phyloP scores from a whole-genome alignment of 2,797 vertebrate species.

The Pipistrellus kuhlii region DNA sequence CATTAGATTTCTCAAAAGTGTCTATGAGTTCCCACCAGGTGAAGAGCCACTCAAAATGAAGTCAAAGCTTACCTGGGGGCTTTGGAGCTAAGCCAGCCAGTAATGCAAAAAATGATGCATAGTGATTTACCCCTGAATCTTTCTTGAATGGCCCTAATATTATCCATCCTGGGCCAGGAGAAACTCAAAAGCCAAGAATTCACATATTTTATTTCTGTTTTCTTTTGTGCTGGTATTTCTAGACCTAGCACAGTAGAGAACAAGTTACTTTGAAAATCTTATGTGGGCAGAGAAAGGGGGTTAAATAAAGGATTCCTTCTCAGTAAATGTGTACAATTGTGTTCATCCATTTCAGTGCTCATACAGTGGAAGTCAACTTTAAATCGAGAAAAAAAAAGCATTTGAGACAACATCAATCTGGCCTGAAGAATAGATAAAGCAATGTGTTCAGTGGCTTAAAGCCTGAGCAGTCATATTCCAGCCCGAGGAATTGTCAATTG shows the following conservation, averaged over 20 bases:
- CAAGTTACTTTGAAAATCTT: not conserved
- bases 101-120: not conserved
- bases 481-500: not conserved
- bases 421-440: not conserved
- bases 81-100: not conserved
- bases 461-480: not conserved
- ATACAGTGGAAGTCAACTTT: not conserved
- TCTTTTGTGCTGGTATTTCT: not conserved
- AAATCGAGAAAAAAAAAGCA: not conserved
- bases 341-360: not conserved
- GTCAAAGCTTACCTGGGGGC: not conserved
- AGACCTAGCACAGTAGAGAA: not conserved
- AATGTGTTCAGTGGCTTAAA: not conserved
- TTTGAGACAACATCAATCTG: not conserved
- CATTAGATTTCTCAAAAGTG: not conserved
- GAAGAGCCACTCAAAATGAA: not conserved
- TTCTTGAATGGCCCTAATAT: not conserved
- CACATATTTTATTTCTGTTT: conserved; percentile 11
- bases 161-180: not conserved
- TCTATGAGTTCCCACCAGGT: not conserved
- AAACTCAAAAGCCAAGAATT: conserved; percentile 5
- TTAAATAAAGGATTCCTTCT: not conserved
- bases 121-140: not conserved
- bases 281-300: not conserved
- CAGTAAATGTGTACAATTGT: not conserved